Percentiles rank a stretch among this genome's conserved stretches.
phyloP scores from a whole-genome alignment of 2,888 invertebrate genomes.

The Entomobrya multifasciata region DNA sequence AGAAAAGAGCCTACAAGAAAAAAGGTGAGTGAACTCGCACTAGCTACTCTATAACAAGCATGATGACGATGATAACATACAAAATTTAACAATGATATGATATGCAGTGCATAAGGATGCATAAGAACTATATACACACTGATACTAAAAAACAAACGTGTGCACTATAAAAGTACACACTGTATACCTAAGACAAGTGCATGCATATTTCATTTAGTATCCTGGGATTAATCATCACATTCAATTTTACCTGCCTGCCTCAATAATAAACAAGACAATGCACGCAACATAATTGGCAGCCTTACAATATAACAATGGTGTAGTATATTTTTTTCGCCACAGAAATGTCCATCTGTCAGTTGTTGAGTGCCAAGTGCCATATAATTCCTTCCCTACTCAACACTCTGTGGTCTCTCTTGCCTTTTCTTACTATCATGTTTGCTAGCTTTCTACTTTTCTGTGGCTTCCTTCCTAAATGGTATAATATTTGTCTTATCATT shows the following conservation, averaged over 20 bases:
- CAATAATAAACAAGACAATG: slow-evolving; percentile 22
- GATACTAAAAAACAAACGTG: background rate
- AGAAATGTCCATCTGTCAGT: background rate
- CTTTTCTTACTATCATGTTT: too few relatives aligned
- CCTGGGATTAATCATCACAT: slow-evolving; percentile 54
- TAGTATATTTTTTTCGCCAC: background rate
- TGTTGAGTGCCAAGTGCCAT: slow-evolving; percentile 23
- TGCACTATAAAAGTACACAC: background rate
- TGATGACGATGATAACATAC: background rate
- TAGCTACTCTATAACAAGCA: background rate
- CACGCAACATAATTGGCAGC: background rate
- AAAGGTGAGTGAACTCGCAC: slow-evolving; percentile 66
- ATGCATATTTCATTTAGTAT: background rate
- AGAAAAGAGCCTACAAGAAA: background rate
- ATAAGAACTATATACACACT: background rate
- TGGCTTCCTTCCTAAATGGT: background rate
- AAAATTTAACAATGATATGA: background rate
- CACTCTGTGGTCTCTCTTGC: too few relatives aligned
- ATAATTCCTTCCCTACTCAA: background rate
- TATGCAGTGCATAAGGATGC: too few relatives aligned
- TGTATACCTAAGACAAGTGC: background rate
- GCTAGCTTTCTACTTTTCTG: too few relatives aligned
- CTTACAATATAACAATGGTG: background rate
- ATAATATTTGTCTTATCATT: too few relatives aligned
- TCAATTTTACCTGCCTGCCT: slow-evolving; percentile 54